A percentile compares a stretch with the other conserved stretches of the same genome.
Conservation (phyloP, 2,888 invertebrate species). For the Nomada fabriciana region DNA sequence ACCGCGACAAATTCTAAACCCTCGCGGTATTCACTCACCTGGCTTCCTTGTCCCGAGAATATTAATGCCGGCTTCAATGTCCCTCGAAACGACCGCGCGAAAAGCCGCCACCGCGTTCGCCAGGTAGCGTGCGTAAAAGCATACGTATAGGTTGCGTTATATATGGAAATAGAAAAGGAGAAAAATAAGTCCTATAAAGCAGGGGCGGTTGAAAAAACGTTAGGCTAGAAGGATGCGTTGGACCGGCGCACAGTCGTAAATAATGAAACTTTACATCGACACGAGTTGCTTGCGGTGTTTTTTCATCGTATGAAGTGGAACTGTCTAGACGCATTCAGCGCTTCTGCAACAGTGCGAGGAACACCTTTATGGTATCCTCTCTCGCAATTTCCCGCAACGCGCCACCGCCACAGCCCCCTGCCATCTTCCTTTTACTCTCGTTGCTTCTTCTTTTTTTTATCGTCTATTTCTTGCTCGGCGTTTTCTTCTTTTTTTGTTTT, state of each 20-base stretch:
- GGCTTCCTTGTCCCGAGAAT: background rate
- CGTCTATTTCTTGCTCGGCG: constrained; percentile 33
- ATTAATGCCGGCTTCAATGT: constrained; percentile 32
- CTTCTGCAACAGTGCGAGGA: constrained; percentile 68
- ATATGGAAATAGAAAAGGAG: too few species aligned
- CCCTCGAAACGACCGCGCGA: constrained; percentile 12
- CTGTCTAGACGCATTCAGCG: constrained; percentile 80
- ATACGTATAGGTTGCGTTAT: background rate
- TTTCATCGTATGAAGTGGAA: constrained; percentile 80
- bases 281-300: constrained; percentile 74
- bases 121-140: background rate
- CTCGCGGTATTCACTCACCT: too few species aligned
- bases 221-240: constrained; percentile 48
- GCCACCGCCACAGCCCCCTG: background rate
- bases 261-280: constrained; percentile 73
- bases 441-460: constrained; percentile 13
- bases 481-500: constrained; percentile 7
- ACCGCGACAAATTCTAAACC: background rate
- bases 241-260: constrained; percentile 56
- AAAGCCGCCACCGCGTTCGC: background rate
- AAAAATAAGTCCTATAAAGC: constrained; percentile 4
- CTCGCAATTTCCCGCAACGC: constrained; percentile 64
- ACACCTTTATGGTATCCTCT: constrained; percentile 71
- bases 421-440: background rate
- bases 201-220: constrained; percentile 11